These are phyloP conservation scores for Phenganax subtilis DNA, from an alignment of 92 coral and sea anemone genomes.

Conservation along the genomic window DNA sequence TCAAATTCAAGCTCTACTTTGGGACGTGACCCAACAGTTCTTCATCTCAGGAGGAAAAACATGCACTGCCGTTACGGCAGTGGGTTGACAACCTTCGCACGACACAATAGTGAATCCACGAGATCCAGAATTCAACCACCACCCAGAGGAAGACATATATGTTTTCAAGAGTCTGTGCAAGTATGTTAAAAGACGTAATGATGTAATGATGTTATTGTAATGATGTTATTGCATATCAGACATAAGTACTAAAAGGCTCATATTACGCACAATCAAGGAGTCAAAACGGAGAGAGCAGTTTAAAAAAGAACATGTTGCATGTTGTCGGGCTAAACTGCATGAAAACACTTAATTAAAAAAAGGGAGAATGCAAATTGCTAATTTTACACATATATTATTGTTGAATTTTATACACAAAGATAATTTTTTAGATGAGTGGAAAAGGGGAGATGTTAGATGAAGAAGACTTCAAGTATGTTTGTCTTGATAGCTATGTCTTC, in stretches of 20 bases:
- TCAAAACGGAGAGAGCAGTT: too few relatives aligned
- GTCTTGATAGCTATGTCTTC: conserved; percentile 36
- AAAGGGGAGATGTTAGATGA: conserved; percentile 28
- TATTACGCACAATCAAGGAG: too few relatives aligned
- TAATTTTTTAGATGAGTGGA: conserved; percentile 29
- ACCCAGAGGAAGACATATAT: conserved; percentile 33
- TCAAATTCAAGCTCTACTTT: conserved; percentile 37
- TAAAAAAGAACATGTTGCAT: too few relatives aligned
- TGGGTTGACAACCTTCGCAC: conserved; percentile 34
- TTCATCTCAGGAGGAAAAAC: conserved; percentile 24
- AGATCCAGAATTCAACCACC: background rate
- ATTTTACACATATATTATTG: too few relatives aligned
- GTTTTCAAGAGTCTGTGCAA: conserved; percentile 37
- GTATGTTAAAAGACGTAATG: background rate
- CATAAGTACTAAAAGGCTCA: too few relatives aligned
- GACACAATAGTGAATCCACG: background rate
- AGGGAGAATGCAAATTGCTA: too few relatives aligned
- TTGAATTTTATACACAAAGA: too few relatives aligned
- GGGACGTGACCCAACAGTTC: conserved; percentile 25
- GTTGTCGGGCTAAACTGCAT: too few relatives aligned
- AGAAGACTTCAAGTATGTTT: conserved; percentile 22
- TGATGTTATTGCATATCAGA: background rate
- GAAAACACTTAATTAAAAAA: too few relatives aligned
- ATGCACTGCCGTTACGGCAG: conserved; percentile 28
- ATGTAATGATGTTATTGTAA: background rate